Percentiles rank a stretch among this genome's conserved stretches.
Evolutionary conservation across 64 coral and sea anemone species (phyloP).

Genomic region (Catalaphyllia jardinei): DNA sequence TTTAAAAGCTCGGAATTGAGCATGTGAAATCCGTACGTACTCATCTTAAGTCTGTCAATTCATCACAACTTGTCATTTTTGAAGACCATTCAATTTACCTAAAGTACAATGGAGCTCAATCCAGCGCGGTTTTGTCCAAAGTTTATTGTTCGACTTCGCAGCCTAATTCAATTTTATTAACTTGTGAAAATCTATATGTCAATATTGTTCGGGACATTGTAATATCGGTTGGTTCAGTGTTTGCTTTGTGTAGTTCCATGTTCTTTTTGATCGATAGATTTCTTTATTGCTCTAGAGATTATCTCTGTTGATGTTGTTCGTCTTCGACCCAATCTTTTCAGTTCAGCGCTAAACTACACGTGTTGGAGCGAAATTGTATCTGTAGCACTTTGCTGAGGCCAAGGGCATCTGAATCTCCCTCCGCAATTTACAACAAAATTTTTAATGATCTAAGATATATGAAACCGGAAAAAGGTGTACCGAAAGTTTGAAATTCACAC

Average conservation of each 20-base stretch:
- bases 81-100: background rate
- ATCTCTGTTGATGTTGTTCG: background rate
- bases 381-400: background rate
- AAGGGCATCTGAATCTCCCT: background rate
- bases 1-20: no score
- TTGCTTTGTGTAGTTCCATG: slow-evolving; percentile 9
- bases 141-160: slow-evolving; percentile 15
- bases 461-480: slow-evolving; percentile 25
- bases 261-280: background rate
- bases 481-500: background rate
- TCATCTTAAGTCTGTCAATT: background rate
- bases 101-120: slow-evolving; percentile 6
- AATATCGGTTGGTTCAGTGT: slow-evolving; percentile 27
- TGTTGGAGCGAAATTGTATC: background rate
- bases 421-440: background rate
- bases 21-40: no score
- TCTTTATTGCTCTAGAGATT: background rate
- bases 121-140: slow-evolving; percentile 12
- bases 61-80: background rate
- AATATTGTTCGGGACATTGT: slow-evolving; percentile 19
- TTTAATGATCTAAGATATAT: background rate
- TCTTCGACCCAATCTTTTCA: background rate
- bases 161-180: slow-evolving; percentile 40
- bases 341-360: background rate
- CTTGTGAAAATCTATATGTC: slow-evolving; percentile 27